phyloP scores from a whole-genome alignment of 1,140 invertebrate genomes.

The Polyergus mexicanus region DNA sequence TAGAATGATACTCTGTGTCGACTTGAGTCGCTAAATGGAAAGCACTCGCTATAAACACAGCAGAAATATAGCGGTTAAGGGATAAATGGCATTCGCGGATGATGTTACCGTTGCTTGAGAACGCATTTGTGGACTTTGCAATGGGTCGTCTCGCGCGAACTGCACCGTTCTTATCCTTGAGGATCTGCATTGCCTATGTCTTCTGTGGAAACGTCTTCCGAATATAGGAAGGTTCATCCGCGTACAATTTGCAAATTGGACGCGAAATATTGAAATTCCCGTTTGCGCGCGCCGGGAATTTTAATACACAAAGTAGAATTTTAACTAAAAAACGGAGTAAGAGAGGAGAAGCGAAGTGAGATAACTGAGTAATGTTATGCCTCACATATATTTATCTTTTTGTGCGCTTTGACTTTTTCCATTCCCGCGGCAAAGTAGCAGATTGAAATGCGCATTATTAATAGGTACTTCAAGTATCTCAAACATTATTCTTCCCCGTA shows the following conservation, averaged over 20 bases:
- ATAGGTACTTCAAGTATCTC: constrained; percentile 30
- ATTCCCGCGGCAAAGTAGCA: not conserved
- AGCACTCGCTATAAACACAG: not conserved
- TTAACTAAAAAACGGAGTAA: constrained; percentile 51
- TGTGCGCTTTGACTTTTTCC: constrained; percentile 12
- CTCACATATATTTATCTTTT: constrained; percentile 1
- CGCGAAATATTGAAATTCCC: constrained; percentile 55
- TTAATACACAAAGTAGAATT: constrained; percentile 21
- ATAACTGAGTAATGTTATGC: constrained; percentile 4
- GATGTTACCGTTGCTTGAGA: not conserved
- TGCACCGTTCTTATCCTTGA: constrained; percentile 8
- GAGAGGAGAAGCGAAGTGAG: not conserved
- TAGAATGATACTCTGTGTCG: too few relatives aligned
- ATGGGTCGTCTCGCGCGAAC: not conserved
- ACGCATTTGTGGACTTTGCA: not conserved
- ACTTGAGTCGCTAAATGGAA: too few relatives aligned
- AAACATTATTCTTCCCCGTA: constrained; percentile 38
- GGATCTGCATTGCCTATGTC: constrained; percentile 5
- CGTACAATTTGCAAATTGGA: constrained; percentile 52
- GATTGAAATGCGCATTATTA: constrained; percentile 63
- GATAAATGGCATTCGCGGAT: not conserved
- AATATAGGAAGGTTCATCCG: constrained; percentile 44
- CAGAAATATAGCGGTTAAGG: not conserved
- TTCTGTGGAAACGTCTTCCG: constrained; percentile 3
- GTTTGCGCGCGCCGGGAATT: constrained; percentile 30